Evolutionary conservation across 2,797 vertebrate genomes (phyloP), one percentile per base, ranked within the genome.

Genomic region (Benthosema pterotum): DNA sequence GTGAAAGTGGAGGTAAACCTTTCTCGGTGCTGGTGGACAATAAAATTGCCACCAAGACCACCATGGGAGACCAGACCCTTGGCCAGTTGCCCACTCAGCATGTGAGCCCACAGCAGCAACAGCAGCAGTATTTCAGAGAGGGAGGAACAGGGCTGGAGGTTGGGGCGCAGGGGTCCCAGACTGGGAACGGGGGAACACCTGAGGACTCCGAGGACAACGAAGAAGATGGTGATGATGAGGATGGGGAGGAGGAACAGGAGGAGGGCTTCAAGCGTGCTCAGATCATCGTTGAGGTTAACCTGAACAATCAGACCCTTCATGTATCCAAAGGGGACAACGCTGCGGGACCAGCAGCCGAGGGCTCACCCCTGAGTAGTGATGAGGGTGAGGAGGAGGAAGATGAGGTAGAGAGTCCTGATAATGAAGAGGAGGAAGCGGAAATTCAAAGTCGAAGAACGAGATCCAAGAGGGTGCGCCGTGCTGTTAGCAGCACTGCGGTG

Each of bases 301-400:
- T 99, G 87, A 99, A 99, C 93, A 99, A 99, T 90, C 97, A 99
- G 93, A 99, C 97, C 0, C 94, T 99, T 87, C 95, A 99, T 58
- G 98, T 99, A 2, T 99, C 97, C 82, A 99, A 99, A 89, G 96
- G 95, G 63, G 97, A 98, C 69, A 96, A 94, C 86, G 96, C 93
- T 86, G 91, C 93, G 14, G 91, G 83, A 89, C 86, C 79, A 80
- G 86, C 67, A 7, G 75, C 69, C 0, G 87, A 89, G 0, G 92
- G 93, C 89, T 95, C 94, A 89, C 95, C 89, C 42, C 94, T 93
- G 75, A 97, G 94, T 14, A 95, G 97, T 57, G 96, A 98, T 0
- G 96, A 97, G 0, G 95, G 95, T 0, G 95, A 94, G 0, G 95
- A 95, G 0, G 94, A 93, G 0, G 86, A 88, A 48, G 89, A 95